A percentile compares a stretch with the other conserved stretches of the same genome.
These are phyloP conservation scores for Pelagia noctiluca DNA, from an alignment of 30 jellyfish, hydroid and myxozoan species.

Conservation along the genomic window DNA sequence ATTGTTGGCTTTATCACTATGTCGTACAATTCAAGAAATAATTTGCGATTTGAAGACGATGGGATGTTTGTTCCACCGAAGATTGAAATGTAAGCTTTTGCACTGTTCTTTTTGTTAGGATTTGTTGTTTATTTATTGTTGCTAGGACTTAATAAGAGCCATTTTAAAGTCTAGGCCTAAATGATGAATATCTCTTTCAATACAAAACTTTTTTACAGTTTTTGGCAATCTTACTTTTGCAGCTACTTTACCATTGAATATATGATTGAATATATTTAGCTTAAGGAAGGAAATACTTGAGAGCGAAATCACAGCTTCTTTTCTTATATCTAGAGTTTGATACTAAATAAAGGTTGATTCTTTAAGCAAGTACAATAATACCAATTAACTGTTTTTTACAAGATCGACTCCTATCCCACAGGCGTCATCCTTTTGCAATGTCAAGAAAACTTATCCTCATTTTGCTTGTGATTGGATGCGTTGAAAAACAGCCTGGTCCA, in stretches of 20 bases:
- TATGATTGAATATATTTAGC: not conserved
- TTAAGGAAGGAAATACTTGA: not conserved
- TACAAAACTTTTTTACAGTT: not conserved
- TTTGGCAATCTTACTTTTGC: not conserved
- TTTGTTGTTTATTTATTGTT: too few relatives aligned
- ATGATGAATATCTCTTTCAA: not conserved
- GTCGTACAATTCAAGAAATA: conserved; percentile 3
- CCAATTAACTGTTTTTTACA: not conserved
- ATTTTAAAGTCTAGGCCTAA: conserved; percentile 14
- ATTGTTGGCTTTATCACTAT: conserved; percentile 19
- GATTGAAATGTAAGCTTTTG: not conserved
- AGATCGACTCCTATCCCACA: conserved; percentile 12
- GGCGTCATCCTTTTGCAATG: conserved; percentile 3
- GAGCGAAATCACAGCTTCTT: not conserved
- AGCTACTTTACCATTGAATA: not conserved
- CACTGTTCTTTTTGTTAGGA: not conserved
- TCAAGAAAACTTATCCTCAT: not conserved
- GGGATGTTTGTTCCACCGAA: conserved; percentile 9
- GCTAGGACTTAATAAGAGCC: not conserved
- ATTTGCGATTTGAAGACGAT: not conserved
- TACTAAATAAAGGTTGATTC: not conserved
- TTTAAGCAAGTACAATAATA: not conserved
- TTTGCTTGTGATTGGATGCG: conserved; percentile 22
- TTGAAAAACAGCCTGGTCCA: conserved; percentile 27
- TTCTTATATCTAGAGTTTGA: not conserved